These are phyloP conservation scores for Deilephila elpenor DNA, from an alignment of 2,888 invertebrate genomes.

Conservation along the genomic window DNA sequence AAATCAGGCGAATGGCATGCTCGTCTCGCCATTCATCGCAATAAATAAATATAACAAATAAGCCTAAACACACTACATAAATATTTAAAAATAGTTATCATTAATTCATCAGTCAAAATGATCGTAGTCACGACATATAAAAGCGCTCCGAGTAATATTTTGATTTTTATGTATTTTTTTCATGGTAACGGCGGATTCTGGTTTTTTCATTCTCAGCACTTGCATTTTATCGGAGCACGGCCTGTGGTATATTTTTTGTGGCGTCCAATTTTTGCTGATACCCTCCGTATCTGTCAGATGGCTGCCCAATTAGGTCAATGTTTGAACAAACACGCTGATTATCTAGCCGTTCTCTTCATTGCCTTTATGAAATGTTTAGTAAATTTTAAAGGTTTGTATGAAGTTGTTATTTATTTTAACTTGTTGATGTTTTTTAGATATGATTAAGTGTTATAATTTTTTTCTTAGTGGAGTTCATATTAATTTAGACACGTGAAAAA, in stretches of 20 bases:
- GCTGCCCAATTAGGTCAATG: conserved; percentile 27
- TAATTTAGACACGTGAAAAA: no score
- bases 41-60: no score
- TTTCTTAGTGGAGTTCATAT: no score
- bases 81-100: no score
- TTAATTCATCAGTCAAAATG: background rate
- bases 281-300: conserved; percentile 23
- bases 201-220: conserved; percentile 47
- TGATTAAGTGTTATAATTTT: background rate
- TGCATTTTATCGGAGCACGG: conserved; percentile 39
- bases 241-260: conserved; percentile 38
- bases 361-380: background rate
- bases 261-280: conserved; percentile 39
- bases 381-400: background rate
- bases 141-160: conserved; percentile 9
- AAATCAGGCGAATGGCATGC: no score
- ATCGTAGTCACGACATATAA: conserved; percentile 14
- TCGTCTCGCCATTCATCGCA: no score
- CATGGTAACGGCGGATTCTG: conserved; percentile 37
- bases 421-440: background rate
- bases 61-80: no score
- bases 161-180: conserved; percentile 35
- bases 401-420: background rate
- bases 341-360: conserved; percentile 2
- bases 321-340: conserved; percentile 21